These are phyloP conservation scores for Tetraodon nigroviridis DNA, from an alignment of 2,113 vertebrate genomes.

Conservation along the genomic window DNA sequence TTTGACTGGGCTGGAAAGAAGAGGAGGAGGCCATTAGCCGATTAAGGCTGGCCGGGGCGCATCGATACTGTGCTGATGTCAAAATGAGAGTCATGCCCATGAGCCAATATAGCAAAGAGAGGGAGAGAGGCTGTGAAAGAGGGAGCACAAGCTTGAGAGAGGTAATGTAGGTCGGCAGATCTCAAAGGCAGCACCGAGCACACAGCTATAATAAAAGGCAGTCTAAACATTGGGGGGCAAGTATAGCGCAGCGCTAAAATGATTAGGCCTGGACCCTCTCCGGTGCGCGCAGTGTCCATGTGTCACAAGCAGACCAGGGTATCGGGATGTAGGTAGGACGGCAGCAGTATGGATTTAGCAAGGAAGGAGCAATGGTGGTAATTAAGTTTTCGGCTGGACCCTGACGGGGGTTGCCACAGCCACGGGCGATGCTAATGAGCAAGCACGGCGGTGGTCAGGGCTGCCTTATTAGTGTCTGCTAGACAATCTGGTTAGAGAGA, in stretches of 20 bases:
- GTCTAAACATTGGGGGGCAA: constrained; percentile 39
- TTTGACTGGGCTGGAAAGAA: constrained; percentile 60
- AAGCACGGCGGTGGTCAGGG: constrained; percentile 62
- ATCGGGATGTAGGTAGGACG: not conserved
- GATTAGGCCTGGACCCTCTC: constrained; percentile 40
- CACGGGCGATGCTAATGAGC: constrained; percentile 78
- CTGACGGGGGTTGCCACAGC: constrained; percentile 68
- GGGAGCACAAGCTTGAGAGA: constrained; percentile 30
- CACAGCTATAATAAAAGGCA: constrained; percentile 44
- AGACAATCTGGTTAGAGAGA: constrained; percentile 74
- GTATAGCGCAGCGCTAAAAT: constrained; percentile 27
- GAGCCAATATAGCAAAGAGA: constrained; percentile 64
- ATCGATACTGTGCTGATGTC: constrained; percentile 72
- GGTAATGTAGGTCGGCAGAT: constrained; percentile 44
- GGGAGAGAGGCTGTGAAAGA: constrained; percentile 39
- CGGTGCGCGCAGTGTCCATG: constrained; percentile 3
- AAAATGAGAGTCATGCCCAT: constrained; percentile 65
- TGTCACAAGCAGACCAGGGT: constrained; percentile 44
- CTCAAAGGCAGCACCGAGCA: constrained; percentile 45
- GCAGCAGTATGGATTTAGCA: constrained; percentile 41
- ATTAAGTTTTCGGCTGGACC: constrained; percentile 74
- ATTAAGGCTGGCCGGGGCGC: constrained; percentile 72
- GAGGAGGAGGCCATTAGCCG: constrained; percentile 75
- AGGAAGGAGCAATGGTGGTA: constrained; percentile 59
- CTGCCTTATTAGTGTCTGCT: constrained; percentile 68